Conservation (phyloP, 2,888 invertebrate genomes). For the Gibbula magus region DNA sequence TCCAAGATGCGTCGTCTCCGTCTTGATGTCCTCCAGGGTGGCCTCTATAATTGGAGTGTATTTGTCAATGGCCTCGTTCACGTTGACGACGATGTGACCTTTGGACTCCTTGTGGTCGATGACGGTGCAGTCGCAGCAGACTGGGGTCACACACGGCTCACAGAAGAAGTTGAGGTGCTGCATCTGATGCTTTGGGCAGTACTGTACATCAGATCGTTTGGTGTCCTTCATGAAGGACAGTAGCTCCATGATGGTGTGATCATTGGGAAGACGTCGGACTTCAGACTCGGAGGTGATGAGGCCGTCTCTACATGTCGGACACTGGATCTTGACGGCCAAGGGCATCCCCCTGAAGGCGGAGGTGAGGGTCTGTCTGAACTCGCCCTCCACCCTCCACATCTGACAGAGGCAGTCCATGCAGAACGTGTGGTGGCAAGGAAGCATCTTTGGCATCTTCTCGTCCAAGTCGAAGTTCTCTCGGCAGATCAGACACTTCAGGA, state of each 20-base stretch:
- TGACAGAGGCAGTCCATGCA: slow-evolving; percentile 72
- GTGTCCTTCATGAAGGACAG: slow-evolving; percentile 62
- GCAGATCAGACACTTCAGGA: slow-evolving; percentile 73
- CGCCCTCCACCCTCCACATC: slow-evolving; percentile 70
- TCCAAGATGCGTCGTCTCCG: slow-evolving; percentile 51
- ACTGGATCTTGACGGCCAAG: slow-evolving; percentile 67
- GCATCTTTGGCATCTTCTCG: slow-evolving; percentile 73
- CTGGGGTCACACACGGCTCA: slow-evolving; percentile 67
- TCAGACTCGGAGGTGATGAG: slow-evolving; percentile 65
- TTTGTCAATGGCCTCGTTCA: slow-evolving; percentile 68
- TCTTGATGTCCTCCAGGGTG: slow-evolving; percentile 56
- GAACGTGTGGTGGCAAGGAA: slow-evolving; percentile 75
- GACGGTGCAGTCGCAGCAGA: slow-evolving; percentile 70
- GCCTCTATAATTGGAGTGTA: slow-evolving; percentile 67
- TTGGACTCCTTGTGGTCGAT: slow-evolving; percentile 67
- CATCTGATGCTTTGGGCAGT: slow-evolving; percentile 67
- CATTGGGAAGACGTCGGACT: slow-evolving; percentile 65
- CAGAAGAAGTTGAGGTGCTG: slow-evolving; percentile 72
- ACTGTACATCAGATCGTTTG: slow-evolving; percentile 61
- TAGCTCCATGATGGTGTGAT: slow-evolving; percentile 68
- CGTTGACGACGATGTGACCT: slow-evolving; percentile 66
- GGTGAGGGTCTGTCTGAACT: slow-evolving; percentile 64
- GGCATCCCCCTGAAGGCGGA: slow-evolving; percentile 68
- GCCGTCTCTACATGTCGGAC: slow-evolving; percentile 66
- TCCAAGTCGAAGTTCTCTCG: slow-evolving; percentile 71